Base-by-base conservation (phyloP, 2,888 invertebrate genomes). In the Trichogramma dendrolimi region DNA sequence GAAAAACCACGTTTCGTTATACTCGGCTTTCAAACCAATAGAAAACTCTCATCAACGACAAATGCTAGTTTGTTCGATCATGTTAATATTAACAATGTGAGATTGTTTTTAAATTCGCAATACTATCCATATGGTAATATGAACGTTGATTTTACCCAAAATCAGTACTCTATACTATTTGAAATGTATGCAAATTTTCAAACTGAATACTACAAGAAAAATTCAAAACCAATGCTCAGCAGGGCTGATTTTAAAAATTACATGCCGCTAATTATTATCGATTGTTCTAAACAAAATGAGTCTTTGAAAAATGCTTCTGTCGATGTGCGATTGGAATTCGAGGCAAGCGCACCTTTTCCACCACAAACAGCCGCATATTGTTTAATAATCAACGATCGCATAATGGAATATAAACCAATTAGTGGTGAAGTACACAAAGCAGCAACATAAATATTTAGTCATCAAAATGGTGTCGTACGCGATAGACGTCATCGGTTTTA, bases 51-150 rank as follows among this genome's bases (percentile, higher is more conserved):
- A n/a, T n/a, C n/a, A n/a, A n/a, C n/a, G n/a, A n/a, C n/a, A n/a
- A n/a, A 76, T 65, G 62, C 67, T 4, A 42, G 51, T 49, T 50
- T 6, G 4, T 70, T 68, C 52, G 66, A 71, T 65, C 64, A 72
- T 62, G 75, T 75, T 64, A 66, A 73, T 46, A 54, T 78, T 46
- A 72, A 65, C 14, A 73, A 79, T 66, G 65, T 79, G 8, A 76
- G 72, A 63, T 62, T 78, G 7, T 75, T 72, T 60, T 67, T 78
- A 41, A 76, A 77, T 68, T 74, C 73, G 1, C 71, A 74, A 59
- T 66, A 67, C 11, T 78, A 72, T 68, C 76, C 77, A 1, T 76
- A 77, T 39, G 61, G 62, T 10, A 62, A 64, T 56, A 38, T 62
- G 8, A 61, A 65, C 47, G 53, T 58, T n/a, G 52, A 68, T 53